These are phyloP conservation scores for Prionace glauca DNA, from an alignment of 2,797 vertebrate species.

Conservation along the genomic window DNA sequence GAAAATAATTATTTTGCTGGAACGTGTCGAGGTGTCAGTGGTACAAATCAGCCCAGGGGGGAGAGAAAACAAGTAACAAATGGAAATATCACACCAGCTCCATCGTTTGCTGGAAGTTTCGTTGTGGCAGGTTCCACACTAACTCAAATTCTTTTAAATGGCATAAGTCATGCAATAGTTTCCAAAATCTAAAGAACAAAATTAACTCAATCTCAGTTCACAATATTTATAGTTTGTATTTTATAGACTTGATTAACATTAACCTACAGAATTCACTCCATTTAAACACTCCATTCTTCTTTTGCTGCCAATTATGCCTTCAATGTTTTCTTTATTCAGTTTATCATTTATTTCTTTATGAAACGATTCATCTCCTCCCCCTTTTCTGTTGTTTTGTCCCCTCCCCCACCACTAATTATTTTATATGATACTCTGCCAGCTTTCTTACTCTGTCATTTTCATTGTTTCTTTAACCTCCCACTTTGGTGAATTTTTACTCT, in stretches of 20 bases:
- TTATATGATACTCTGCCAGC: not conserved
- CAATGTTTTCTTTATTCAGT: not conserved
- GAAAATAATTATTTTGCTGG: slow-evolving; percentile 9
- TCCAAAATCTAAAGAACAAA: not conserved
- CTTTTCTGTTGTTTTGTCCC: not conserved
- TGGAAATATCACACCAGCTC: not conserved
- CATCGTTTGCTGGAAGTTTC: not conserved
- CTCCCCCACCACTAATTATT: not conserved
- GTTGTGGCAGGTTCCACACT: not conserved
- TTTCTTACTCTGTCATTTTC: not conserved
- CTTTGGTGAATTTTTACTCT: not conserved
- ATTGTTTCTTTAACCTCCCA: too few species aligned
- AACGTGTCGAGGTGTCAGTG: not conserved
- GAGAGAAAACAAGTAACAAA: not conserved
- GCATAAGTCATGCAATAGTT: not conserved
- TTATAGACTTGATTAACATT: not conserved
- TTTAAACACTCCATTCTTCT: not conserved
- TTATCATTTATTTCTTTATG: not conserved
- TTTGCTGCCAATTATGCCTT: not conserved
- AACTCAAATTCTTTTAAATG: not conserved
- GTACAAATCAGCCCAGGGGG: not conserved
- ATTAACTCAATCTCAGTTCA: not conserved
- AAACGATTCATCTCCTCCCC: not conserved
- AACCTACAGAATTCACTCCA: not conserved
- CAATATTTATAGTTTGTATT: not conserved